phyloP scores from a whole-genome alignment of 1,140 invertebrate species.

The Maniola jurtina region DNA sequence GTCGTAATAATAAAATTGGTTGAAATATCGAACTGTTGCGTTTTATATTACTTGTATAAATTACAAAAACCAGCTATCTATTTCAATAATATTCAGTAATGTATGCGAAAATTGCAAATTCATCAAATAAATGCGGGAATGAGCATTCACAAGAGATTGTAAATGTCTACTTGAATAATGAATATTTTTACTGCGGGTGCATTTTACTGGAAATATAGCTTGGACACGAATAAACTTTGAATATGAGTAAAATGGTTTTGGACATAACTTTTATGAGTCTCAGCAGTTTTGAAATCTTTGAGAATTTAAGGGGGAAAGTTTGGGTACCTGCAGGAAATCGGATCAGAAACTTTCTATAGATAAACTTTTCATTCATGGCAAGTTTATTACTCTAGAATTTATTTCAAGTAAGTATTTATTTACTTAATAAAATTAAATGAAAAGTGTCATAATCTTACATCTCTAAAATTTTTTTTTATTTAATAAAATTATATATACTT shows the following conservation, averaged over 20 bases:
- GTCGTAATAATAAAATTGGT: constrained; percentile 1
- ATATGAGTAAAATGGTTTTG: neutral
- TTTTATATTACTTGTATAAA: neutral
- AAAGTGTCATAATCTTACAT: too few relatives aligned
- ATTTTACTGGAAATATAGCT: neutral
- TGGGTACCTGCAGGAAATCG: neutral
- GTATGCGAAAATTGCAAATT: constrained; percentile 1
- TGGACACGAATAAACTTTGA: constrained; percentile 1
- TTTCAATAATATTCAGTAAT: neutral
- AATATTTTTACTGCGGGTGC: neutral
- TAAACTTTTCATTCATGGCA: neutral
- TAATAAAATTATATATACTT: too few relatives aligned
- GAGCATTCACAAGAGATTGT: neutral
- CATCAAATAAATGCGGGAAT: neutral
- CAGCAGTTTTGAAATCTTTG: neutral
- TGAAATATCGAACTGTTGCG: neutral
- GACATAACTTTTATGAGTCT: neutral
- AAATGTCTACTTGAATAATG: constrained; percentile 4
- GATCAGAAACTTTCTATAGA: neutral
- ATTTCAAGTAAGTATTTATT: too few relatives aligned
- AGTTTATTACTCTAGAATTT: neutral
- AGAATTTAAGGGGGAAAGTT: neutral
- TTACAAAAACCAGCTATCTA: neutral
- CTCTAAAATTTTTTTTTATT: too few relatives aligned
- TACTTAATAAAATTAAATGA: too few relatives aligned